Conservation (phyloP, 2,888 invertebrate genomes). For the Heliconius erato region DNA sequence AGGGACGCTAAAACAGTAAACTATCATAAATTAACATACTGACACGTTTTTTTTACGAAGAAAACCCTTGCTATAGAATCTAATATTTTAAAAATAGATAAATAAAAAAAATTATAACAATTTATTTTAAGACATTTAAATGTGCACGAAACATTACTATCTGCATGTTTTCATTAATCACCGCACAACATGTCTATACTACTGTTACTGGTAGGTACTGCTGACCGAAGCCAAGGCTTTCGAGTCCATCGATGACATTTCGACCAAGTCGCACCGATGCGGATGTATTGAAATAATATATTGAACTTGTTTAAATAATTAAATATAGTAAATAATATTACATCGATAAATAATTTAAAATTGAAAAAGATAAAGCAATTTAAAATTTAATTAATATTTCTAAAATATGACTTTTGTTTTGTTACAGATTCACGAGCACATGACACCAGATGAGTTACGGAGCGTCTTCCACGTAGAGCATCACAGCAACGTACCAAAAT, state of each 20-base stretch:
- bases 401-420: constrained; percentile 20
- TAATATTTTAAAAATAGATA: too few species aligned
- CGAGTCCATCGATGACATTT: constrained; percentile 66
- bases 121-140: too few species aligned
- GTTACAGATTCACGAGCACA: constrained; percentile 94
- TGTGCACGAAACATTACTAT: too few species aligned
- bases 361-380: too few species aligned
- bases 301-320: constrained; percentile 44
- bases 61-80: too few species aligned
- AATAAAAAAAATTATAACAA: too few species aligned
- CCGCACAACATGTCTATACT: constrained; percentile 40
- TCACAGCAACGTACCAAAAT: constrained; percentile 92
- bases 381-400: too few species aligned
- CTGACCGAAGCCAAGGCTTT: constrained; percentile 72
- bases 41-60: too few species aligned
- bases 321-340: constrained; percentile 28
- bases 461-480: constrained; percentile 94
- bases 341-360: neutral
- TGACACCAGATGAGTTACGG: constrained; percentile 93
- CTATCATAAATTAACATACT: too few species aligned
- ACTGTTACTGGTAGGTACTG: constrained; percentile 53
- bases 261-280: constrained; percentile 62
- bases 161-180: constrained; percentile 22
- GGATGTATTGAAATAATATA: constrained; percentile 58
- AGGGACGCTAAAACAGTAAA: too few species aligned